Conservation (phyloP, 2,888 invertebrate genomes). For the Corbicula japonica region DNA sequence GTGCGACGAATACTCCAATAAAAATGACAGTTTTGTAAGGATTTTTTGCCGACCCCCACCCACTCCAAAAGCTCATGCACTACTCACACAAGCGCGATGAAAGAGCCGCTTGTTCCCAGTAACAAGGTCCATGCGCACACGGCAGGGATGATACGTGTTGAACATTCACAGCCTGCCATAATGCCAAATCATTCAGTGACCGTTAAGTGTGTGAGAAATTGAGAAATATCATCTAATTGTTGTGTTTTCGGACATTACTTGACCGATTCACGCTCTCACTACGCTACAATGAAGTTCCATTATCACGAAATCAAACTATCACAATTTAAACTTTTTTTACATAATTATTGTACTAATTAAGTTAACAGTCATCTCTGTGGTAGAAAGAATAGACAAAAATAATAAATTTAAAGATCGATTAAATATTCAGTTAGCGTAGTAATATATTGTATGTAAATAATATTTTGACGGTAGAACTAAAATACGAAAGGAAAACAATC, state of each 20-base stretch:
- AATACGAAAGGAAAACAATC: too few species aligned
- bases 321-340: too few species aligned
- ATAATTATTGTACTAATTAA: too few species aligned
- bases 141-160: constrained; percentile 90
- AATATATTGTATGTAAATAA: too few species aligned
- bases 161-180: constrained; percentile 82
- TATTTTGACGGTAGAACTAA: too few species aligned
- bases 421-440: too few species aligned
- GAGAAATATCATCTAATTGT: constrained; percentile 2
- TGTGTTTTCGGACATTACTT: constrained; percentile 11
- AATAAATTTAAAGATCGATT: too few species aligned
- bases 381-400: too few species aligned
- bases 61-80: constrained; percentile 29
- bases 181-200: constrained; percentile 28
- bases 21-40: too few species aligned
- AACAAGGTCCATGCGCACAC: constrained; percentile 99
- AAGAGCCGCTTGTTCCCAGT: constrained; percentile 96
- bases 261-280: constrained; percentile 5
- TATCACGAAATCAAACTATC: background rate
- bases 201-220: background rate
- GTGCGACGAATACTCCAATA: too few species aligned
- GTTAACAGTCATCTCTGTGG: too few species aligned
- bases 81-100: constrained; percentile 99
- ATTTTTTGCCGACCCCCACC: constrained; percentile 54
- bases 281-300: constrained; percentile 6